phyloP scores from a whole-genome alignment of 2,797 vertebrate species.

The Eospalax fontanierii region DNA sequence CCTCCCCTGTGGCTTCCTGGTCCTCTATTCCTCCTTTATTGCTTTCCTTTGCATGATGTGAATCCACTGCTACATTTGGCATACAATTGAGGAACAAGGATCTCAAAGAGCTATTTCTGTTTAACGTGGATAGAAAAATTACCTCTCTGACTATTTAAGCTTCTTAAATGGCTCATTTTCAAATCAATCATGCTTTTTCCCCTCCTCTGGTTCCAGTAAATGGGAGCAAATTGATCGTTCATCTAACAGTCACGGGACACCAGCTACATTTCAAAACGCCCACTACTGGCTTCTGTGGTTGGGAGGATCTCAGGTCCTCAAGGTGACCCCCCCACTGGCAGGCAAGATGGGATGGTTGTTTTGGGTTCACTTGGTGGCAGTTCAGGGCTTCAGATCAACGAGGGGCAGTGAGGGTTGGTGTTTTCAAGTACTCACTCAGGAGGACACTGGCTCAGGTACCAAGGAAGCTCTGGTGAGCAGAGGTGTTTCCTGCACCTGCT shows the following conservation, averaged over 20 bases:
- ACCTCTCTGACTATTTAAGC: conserved; percentile 32
- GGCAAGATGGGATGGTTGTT: background rate
- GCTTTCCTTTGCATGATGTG: background rate
- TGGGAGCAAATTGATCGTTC: background rate
- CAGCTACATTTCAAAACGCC: background rate
- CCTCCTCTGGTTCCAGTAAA: conserved; percentile 20
- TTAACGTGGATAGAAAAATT: conserved; percentile 14
- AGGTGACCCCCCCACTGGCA: background rate
- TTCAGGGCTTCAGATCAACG: background rate
- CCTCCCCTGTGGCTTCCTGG: background rate
- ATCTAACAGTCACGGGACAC: background rate
- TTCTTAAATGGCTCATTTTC: conserved; percentile 55
- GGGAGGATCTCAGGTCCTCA: background rate
- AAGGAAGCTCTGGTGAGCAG: background rate
- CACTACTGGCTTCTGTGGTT: background rate
- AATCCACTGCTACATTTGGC: background rate
- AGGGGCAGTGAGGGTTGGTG: background rate
- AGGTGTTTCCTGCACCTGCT: background rate
- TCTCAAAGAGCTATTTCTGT: conserved; percentile 38
- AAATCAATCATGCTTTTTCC: background rate
- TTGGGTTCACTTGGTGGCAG: background rate
- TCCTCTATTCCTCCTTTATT: background rate
- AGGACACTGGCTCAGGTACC: background rate
- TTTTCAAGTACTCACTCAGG: background rate
- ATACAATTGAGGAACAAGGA: background rate